Percentiles rank a stretch among this genome's conserved stretches.
Conservation (phyloP, 64 coral and sea anemone genomes). For the Cladopsammia gracilis region DNA sequence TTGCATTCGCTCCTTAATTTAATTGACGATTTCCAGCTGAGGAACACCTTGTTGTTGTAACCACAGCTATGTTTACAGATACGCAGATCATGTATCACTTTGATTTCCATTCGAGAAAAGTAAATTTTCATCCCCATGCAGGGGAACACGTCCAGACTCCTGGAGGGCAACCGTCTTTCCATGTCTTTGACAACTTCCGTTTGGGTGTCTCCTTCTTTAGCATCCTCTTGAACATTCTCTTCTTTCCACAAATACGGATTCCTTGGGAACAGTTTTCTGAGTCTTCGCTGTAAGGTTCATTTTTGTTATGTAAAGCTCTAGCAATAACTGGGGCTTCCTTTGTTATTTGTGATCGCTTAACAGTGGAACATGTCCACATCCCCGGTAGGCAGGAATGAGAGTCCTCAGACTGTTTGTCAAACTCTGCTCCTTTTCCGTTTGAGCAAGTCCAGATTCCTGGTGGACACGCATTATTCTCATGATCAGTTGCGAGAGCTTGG, state of each 20-base stretch:
- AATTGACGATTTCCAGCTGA: too few species aligned
- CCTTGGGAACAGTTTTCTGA: background rate
- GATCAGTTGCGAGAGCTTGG: background rate
- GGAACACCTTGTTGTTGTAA: too few species aligned
- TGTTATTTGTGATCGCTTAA: background rate
- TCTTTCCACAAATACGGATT: background rate
- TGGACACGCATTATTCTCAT: background rate
- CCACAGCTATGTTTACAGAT: too few species aligned
- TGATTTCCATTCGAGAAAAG: too few species aligned
- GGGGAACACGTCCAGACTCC: conserved; percentile 10
- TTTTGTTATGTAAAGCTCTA: background rate
- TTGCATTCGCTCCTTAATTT: too few species aligned
- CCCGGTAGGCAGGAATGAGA: background rate
- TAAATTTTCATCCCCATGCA: background rate
- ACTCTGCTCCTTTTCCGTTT: background rate
- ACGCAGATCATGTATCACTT: too few species aligned
- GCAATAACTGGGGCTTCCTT: background rate
- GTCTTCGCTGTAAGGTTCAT: background rate
- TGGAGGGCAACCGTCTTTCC: background rate
- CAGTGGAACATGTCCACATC: background rate
- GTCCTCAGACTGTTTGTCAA: background rate
- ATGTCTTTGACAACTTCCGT: background rate
- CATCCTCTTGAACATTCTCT: background rate
- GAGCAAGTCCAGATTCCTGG: conserved; percentile 9
- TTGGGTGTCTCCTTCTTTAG: background rate